Conservation (phyloP, 37 sponge, comb jelly and placozoan species). For the Aphrocallistes beatrix region DNA sequence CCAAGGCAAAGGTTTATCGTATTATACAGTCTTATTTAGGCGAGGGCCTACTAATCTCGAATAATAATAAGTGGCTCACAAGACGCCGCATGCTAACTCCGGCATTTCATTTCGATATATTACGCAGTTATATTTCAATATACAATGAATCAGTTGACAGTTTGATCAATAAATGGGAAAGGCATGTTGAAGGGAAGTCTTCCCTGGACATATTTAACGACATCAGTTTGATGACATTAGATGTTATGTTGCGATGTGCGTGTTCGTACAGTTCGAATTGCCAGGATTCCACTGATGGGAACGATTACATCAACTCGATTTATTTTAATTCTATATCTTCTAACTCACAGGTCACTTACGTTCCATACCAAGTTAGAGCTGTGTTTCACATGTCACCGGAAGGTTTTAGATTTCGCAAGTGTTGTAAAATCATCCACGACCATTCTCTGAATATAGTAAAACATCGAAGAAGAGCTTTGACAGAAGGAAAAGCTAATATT, state of each 20-base stretch:
- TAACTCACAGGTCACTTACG: constrained; percentile 20
- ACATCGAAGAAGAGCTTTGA: constrained; percentile 22
- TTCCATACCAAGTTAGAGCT: constrained; percentile 28
- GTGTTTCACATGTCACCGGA: constrained; percentile 32
- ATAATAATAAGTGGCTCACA: constrained; percentile 55
- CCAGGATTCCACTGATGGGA: not conserved
- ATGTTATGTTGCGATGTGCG: constrained; percentile 3
- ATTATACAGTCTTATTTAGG: constrained; percentile 26
- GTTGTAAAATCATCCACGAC: constrained; percentile 37
- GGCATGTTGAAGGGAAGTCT: not conserved
- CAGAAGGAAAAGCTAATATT: not conserved
- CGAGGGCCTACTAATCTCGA: constrained; percentile 53
- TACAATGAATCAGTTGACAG: constrained; percentile 37
- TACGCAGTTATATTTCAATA: constrained; percentile 56
- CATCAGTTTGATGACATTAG: not conserved
- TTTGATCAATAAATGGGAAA: constrained; percentile 20
- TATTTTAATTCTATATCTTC: not conserved
- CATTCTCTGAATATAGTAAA: constrained; percentile 31
- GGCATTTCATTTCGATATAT: constrained; percentile 66
- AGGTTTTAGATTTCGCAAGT: constrained; percentile 24
- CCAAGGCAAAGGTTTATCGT: not conserved
- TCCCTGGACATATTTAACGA: not conserved
- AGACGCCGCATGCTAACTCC: constrained; percentile 68
- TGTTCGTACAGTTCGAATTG: not conserved
- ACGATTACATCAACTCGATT: not conserved